These are phyloP conservation scores for Podarcis cretensis DNA, from an alignment of 2,113 vertebrate genomes.

Conservation along the genomic window DNA sequence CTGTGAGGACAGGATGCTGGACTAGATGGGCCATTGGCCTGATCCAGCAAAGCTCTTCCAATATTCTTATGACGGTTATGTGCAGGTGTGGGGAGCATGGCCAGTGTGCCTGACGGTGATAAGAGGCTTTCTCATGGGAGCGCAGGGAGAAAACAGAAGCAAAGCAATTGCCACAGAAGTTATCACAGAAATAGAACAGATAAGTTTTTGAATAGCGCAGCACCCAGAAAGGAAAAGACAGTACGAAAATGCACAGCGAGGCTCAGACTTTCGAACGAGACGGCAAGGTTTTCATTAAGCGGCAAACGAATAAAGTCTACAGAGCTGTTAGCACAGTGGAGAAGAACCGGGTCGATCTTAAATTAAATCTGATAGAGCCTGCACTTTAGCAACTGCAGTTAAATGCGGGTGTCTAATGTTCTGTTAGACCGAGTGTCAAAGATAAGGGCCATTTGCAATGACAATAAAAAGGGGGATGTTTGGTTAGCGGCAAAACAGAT, in stretches of 20 bases:
- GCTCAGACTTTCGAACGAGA: background rate
- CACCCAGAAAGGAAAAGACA: background rate
- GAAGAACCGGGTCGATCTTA: conserved; percentile 17
- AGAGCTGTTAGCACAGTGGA: background rate
- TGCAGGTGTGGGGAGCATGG: too few relatives aligned
- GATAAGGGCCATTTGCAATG: conserved; percentile 30
- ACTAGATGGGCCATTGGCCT: too few relatives aligned
- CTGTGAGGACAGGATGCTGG: too few relatives aligned
- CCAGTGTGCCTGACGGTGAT: too few relatives aligned
- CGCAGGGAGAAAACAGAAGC: background rate
- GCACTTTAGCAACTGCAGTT: conserved; percentile 19
- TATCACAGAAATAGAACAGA: background rate
- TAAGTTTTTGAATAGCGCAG: background rate
- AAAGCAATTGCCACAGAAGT: conserved; percentile 4
- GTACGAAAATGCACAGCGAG: background rate
- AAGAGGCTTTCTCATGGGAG: background rate
- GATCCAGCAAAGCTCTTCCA: too few relatives aligned
- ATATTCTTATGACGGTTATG: too few relatives aligned
- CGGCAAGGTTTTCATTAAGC: conserved; percentile 1
- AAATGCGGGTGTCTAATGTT: conserved; percentile 17
- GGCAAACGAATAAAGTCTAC: background rate
- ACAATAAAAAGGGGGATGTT: conserved; percentile 14
- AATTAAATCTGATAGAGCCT: conserved; percentile 33
- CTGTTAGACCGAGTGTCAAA: conserved; percentile 10
- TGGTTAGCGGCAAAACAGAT: conserved; percentile 7